Conservation (phyloP, 2,113 vertebrate genomes). For the Miniopterus natalensis region DNA sequence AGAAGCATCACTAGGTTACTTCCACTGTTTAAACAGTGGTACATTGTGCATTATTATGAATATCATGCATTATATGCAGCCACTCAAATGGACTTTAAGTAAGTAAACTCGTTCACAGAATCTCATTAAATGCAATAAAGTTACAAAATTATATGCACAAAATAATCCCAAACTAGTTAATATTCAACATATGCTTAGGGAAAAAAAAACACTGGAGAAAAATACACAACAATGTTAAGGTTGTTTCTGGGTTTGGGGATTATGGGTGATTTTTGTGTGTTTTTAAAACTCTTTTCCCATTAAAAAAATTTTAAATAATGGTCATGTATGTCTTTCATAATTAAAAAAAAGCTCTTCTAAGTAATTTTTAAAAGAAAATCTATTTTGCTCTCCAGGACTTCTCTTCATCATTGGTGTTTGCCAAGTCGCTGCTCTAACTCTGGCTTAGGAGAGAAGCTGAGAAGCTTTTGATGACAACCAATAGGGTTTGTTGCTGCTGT, state of each 20-base stretch:
- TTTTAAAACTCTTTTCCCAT: background rate
- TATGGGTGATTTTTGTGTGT: background rate
- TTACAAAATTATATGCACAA: conserved; percentile 32
- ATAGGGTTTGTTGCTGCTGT: background rate
- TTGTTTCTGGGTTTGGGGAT: conserved; percentile 33
- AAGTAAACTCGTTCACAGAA: conserved; percentile 4
- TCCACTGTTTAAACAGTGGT: background rate
- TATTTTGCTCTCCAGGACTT: background rate
- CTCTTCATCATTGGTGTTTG: background rate
- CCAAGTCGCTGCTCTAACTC: background rate
- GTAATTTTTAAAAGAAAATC: background rate
- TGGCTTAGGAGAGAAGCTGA: background rate
- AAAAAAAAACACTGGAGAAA: background rate
- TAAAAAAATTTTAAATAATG: background rate
- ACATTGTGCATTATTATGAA: background rate
- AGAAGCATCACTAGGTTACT: too few relatives aligned
- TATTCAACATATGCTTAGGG: background rate
- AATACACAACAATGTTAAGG: background rate
- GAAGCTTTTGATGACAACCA: background rate
- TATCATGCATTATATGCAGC: background rate
- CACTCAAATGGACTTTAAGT: background rate
- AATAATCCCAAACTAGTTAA: conserved; percentile 30
- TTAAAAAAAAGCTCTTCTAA: background rate
- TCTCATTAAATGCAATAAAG: background rate
- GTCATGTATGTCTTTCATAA: background rate